Base-by-base conservation (phyloP, 2,888 invertebrate genomes). In the Dendrolimus pini region DNA sequence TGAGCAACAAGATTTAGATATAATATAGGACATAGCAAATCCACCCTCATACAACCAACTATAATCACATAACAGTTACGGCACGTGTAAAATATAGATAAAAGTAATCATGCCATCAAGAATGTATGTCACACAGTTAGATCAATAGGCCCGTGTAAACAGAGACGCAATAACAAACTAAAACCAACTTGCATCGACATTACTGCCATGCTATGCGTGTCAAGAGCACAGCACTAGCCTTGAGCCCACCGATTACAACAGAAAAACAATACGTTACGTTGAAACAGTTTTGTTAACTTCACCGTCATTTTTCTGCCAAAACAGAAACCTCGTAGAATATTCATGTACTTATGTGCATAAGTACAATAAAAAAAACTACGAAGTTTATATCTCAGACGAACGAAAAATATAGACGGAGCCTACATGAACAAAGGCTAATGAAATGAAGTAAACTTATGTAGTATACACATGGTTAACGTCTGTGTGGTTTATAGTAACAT, bases 171-270 rank as follows among this genome's bases (percentile, higher is more conserved):
- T 52, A 42, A 52, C 65, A 61, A 62, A 59, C 55, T 56, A 56
- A 55, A 54, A 56, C 55, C 59, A 66, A 67, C 62, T 59, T 58
- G 57, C 57, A 62, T 60, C 59, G 61, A 61, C 63, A 60, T 59
- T 63, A 60, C 76, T 77, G 69, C 67, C 69, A 76, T 74, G 74
- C 71, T 70, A 81, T 73, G 67, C 71, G 65, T 81, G 81, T 83
- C 80, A 80, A 81, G 81, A 78, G 64, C 78, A 69, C 67, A 62
- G 64, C 62, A 55, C 55, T 60, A 70, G 64, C 83, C 82, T 81
- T 82, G 78, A 71, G 72, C 73, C 73, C 71, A 68, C 75, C 71
- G 72, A 78, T 78, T 75, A 72, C 75, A 68, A 71, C 69, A 71
- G 65, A 61, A 58, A 61, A 58, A 52, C 56, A 53, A 58, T 30